Base-by-base conservation (phyloP, 2,113 vertebrate genomes). In the Hippocampus guttulatus region DNA sequence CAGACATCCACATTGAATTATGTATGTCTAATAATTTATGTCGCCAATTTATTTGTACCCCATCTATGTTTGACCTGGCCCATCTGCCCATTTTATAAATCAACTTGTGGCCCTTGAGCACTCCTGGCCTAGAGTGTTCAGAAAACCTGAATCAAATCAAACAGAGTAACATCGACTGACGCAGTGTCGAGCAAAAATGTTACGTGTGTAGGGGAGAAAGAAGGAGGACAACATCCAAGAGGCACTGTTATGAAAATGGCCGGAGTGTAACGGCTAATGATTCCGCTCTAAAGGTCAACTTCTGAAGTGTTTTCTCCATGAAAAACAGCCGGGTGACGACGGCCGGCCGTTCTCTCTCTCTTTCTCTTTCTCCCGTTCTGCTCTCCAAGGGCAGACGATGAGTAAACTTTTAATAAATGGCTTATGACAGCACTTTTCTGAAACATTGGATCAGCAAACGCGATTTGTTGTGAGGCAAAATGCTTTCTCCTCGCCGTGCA, bases 261-360 rank as follows among this genome's bases (percentile, higher is more conserved):
- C 25, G 23, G 3, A 49, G 68, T 74, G 5, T 79, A 71, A 52
- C 8, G 25, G 54, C 47, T 75, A 69, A 78, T 76, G 66, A 71
- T 76, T 71, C 71, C 20, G 69, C 38, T 66, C 14, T 73, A 81
- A 83, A 85, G 71, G 81, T 80, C 79, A 81, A 78, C 60, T 67
- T 74, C 41, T 80, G 23, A 81, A 71, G 69, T 67, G 62, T 78
- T 67, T 61, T 76, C 61, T 73, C 54, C 1, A 23, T 45, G 8
- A 65, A 47, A 65, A 65, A 82, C 77, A 78, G 73, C 75, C 40
- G 49, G 70, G 41, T 8, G 73, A 67, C 67, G 73, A 64, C 16
- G 41, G 75, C 25, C 74, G 69, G 75, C 52, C 64, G 10, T 21
- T 60, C 3, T n/a, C 21, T 38, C 20, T 14, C n/a, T 25, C 43